A percentile compares a stretch with the other conserved stretches of the same genome.
Evolutionary conservation across 2,113 vertebrate genomes (phyloP).

Genomic region (Actenoides hombroni): DNA sequence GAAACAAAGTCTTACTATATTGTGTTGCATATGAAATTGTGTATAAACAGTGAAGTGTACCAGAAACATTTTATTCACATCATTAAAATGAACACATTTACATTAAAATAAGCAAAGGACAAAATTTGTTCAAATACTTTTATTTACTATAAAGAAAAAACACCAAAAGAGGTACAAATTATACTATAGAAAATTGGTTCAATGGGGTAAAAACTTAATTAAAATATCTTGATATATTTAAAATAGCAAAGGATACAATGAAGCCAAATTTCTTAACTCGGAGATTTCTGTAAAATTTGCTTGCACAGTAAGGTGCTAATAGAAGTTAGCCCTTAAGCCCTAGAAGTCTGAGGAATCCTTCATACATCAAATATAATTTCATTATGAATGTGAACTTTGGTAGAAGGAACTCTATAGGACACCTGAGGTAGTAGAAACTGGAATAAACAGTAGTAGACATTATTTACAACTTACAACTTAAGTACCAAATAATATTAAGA

Average conservation of each 20-base stretch:
- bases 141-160: constrained; percentile 91
- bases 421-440: constrained; percentile 95
- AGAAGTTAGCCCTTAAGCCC: constrained; percentile 91
- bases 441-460: constrained; percentile 91
- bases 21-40: neutral
- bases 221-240: constrained; percentile 91
- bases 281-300: constrained; percentile 86
- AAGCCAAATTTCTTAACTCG: constrained; percentile 90
- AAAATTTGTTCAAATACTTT: constrained; percentile 83
- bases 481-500: constrained; percentile 91
- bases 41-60: neutral
- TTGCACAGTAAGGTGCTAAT: constrained; percentile 91
- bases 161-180: constrained; percentile 91
- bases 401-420: constrained; percentile 92
- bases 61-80: neutral
- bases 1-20: neutral
- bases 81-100: neutral
- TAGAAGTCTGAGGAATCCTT: constrained; percentile 88
- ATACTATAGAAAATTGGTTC: constrained; percentile 92
- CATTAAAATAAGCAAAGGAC: neutral
- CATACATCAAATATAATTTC: constrained; percentile 86
- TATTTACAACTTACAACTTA: constrained; percentile 79
- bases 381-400: constrained; percentile 92
- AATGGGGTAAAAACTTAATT: constrained; percentile 92
- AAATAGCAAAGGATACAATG: constrained; percentile 78